A percentile compares a stretch with the other conserved stretches of the same genome.
Conservation (phyloP, 2,888 invertebrate genomes). For the Cyaniris semiargus region DNA sequence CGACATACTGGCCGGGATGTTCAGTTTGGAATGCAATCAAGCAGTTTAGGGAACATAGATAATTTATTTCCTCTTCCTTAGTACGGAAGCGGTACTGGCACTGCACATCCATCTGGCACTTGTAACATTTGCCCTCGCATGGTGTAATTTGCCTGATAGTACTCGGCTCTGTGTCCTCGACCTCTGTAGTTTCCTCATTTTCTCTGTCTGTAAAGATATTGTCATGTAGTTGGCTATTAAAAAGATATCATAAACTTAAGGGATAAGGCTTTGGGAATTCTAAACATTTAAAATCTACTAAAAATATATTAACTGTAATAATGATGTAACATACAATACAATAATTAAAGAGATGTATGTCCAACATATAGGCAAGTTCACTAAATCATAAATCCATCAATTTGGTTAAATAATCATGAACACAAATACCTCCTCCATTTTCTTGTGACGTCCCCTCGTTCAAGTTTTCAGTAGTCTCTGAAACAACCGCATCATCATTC, state of each 20-base stretch:
- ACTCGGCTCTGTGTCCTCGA: conserved; percentile 56
- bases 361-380: no score
- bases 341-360: no score
- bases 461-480: conserved; percentile 47
- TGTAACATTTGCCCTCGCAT: conserved; percentile 64
- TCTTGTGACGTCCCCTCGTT: conserved; percentile 54
- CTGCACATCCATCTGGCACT: conserved; percentile 60
- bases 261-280: background rate
- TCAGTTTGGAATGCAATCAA: conserved; percentile 65
- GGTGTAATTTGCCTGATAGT: conserved; percentile 67
- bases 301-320: no score
- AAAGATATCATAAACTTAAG: background rate
- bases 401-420: no score
- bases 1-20: conserved; percentile 58
- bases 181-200: conserved; percentile 65
- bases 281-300: background rate
- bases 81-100: conserved; percentile 60
- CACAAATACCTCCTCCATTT: conserved; percentile 53
- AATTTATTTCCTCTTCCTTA: conserved; percentile 55
- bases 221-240: background rate
- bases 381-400: no score
- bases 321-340: no score
- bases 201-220: conserved; percentile 66
- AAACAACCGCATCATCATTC: conserved; percentile 44
- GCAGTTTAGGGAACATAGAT: conserved; percentile 76